Evolutionary conservation across 2,113 vertebrate genomes (phyloP), one percentile per base, ranked within the genome.

Genomic region (Gymnogyps californianus): DNA sequence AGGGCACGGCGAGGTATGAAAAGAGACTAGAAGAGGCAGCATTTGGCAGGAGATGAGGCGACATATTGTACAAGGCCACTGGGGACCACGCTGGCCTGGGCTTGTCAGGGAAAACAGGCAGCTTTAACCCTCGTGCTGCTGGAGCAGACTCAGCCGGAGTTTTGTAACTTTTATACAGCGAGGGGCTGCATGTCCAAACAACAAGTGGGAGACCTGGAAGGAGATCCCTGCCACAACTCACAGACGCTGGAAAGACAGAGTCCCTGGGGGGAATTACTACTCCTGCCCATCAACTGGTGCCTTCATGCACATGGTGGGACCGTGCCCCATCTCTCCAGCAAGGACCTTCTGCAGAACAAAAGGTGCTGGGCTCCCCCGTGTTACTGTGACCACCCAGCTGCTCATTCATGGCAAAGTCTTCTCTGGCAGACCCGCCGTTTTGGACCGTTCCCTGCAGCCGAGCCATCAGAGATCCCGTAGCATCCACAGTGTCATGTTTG

Each of bases 41-140:
- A 72, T 79, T 98, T 98, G 98, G 98, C 98, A 98, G 93, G 92
- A 97, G 97, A 95, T 42, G 95, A 96, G 96, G 94, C 47, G 97
- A 98, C 98, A 98, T 98, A 98, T 95, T 98, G 98, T 74, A 83
- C 82, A 75, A 65, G 96, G 76, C 97, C 98, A 83, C 96, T 85
- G 55, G 98, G 98, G 98, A 98, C 97, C 96, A 78, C 85, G 34
- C 91, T 95, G 97, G 98, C 96, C 89, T 91, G 91, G 87, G 91
- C 95, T 96, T 97, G 97, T 94, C 94, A 57, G 95, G 87, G 93
- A 95, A 89, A 97, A 94, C 83, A 96, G 95, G 92, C 92, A 61
- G 95, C 13, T 31, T 98, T 98, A 98, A 98, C 98, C 93, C 98
- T 94, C 14, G 28, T 52, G 78, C 80, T 79, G 92, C 97, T 46